Evolutionary conservation across 23 tunicate genomes (phyloP).

Genomic region (Phallusia fumigata): DNA sequence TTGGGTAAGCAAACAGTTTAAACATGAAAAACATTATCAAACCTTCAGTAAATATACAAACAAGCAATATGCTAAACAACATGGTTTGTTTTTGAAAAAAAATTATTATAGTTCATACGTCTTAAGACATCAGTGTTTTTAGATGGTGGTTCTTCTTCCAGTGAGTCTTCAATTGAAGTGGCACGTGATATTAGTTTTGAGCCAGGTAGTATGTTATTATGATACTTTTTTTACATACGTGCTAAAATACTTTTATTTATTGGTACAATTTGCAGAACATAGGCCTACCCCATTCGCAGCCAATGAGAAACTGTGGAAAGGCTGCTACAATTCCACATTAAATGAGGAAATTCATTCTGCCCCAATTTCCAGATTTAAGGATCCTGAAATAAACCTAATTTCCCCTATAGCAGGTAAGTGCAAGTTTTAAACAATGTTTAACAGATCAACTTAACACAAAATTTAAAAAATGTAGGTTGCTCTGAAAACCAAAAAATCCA

Average conservation of each 20-base stretch:
- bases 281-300: neutral
- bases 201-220: too few species aligned
- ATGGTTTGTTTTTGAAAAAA: too few species aligned
- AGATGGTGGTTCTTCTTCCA: neutral
- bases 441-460: too few species aligned
- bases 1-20: too few species aligned
- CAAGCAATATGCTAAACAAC: too few species aligned
- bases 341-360: slow-evolving; percentile 21
- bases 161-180: neutral
- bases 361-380: slow-evolving; percentile 20
- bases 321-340: slow-evolving; percentile 20
- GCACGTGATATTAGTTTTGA: neutral
- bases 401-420: slow-evolving; percentile 35
- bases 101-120: too few species aligned
- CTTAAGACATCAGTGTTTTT: neutral
- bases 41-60: too few species aligned
- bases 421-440: neutral
- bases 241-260: neutral
- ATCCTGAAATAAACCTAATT: slow-evolving; percentile 10
- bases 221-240: neutral
- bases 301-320: neutral
- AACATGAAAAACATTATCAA: too few species aligned
- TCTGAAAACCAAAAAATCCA: too few species aligned
- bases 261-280: neutral
- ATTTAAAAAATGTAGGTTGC: too few species aligned